Base-by-base conservation (phyloP, 2,797 vertebrate genomes). In the Cyprinella venusta region DNA sequence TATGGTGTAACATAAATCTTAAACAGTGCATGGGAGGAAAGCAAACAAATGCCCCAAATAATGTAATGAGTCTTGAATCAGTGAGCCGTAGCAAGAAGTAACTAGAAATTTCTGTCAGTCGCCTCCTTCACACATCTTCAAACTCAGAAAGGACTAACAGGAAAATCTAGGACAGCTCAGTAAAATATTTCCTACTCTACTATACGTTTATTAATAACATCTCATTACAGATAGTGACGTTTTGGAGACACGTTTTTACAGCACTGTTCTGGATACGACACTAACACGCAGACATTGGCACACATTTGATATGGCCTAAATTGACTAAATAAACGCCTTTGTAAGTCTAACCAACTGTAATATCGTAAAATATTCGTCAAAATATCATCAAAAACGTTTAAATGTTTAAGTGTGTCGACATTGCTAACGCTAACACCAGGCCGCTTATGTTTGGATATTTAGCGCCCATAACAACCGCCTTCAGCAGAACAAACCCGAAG, bases 351-450 rank as follows among this genome's bases (percentile, higher is more conserved):
- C 5, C 8, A 0, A 12, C 21, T 1, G 9, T 18, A 16, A 5
- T 24, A 38, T 4, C 8, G 36, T 19, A 6, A 61, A 42, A 19
- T 26, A 6, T 3, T 5, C 7, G n/a, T 26, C 21, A 18, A n/a
- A 18, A 42, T 40, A 42, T 8, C 8, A 42, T 65, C 21, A 13
- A 21, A 5, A 26, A 33, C 24, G 13, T n/a, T 78, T 33, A 0
- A 30, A 30, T 18, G 19, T 50, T 33, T 21, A 8, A 7, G 6
- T 18, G 76, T 88, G 88, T 90, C 90, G 88, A 8, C 42, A 52
- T 74, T 92, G 92, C 92, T 93, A 92, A 91, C 89, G 91, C 92
- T 92, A 90, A 90, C 89, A 90, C 88, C 88, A 88, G 77, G 79
- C 80, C 63, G 19, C 56, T 78, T 85, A 85, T 67, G 82, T 77